phyloP scores from a whole-genome alignment of 2,888 invertebrate genomes.

The Tetragonisca angustula region DNA sequence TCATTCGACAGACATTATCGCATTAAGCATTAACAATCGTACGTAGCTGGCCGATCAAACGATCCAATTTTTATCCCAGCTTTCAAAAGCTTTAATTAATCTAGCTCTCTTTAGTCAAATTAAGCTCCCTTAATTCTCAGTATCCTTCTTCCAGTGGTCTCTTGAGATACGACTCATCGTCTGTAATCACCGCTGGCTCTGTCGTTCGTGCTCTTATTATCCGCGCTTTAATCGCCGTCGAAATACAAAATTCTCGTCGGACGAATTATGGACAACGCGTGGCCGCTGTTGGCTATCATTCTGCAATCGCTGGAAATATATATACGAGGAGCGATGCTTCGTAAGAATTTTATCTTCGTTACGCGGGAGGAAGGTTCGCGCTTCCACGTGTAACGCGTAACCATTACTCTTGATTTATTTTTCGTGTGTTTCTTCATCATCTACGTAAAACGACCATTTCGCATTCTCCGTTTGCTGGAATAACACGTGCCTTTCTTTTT shows the following conservation, averaged over 20 bases:
- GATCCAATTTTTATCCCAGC: slow-evolving; percentile 3
- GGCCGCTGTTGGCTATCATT: neutral
- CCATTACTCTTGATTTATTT: neutral
- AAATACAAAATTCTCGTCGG: neutral
- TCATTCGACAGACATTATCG: neutral
- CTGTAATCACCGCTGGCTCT: slow-evolving; percentile 9
- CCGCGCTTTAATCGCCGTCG: slow-evolving; percentile 11
- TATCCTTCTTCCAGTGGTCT: neutral
- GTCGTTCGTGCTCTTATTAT: slow-evolving; percentile 18
- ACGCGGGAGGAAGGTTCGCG: neutral
- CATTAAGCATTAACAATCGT: slow-evolving; percentile 1
- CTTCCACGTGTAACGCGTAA: neutral
- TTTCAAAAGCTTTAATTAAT: slow-evolving; percentile 13
- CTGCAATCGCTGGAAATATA: neutral
- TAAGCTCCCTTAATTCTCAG: neutral
- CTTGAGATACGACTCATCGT: slow-evolving; percentile 5
- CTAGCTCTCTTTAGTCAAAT: no score
- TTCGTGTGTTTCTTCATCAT: neutral
- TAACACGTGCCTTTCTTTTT: no score
- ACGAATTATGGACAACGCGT: neutral
- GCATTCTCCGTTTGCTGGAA: no score
- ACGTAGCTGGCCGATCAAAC: slow-evolving; percentile 3
- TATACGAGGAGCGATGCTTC: neutral
- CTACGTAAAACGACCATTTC: neutral
- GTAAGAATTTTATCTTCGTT: slow-evolving; percentile 16